Conservation (phyloP, 2,888 invertebrate species). For the Macrophya alboannulata region DNA sequence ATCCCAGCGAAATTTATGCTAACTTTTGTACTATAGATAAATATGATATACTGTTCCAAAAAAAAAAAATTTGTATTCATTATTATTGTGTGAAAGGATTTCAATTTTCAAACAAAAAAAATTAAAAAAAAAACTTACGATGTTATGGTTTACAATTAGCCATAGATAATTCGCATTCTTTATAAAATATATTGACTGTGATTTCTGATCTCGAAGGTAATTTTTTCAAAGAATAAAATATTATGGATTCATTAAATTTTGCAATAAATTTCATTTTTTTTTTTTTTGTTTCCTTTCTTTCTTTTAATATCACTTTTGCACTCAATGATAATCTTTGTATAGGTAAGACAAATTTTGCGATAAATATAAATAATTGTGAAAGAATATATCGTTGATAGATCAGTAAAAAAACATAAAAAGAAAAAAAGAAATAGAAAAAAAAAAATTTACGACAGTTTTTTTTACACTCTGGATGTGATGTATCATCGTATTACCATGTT, state of each 20-base stretch:
- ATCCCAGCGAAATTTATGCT: background rate
- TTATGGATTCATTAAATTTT: too few species aligned
- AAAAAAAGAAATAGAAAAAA: background rate
- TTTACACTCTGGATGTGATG: conserved; percentile 36
- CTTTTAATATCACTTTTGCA: background rate
- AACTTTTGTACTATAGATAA: conserved; percentile 9
- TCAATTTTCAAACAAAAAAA: too few species aligned
- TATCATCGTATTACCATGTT: conserved; percentile 7
- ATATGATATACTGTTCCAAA: background rate
- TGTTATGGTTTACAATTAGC: background rate
- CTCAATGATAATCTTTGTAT: background rate
- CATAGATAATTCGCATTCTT: too few species aligned
- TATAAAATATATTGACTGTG: background rate
- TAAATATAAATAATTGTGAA: too few species aligned
- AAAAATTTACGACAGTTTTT: background rate
- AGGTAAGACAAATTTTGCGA: background rate
- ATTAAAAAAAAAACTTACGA: too few species aligned
- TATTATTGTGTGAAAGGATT: background rate
- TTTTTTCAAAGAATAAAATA: too few species aligned
- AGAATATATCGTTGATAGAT: background rate
- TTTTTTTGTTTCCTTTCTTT: too few species aligned
- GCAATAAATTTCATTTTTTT: background rate
- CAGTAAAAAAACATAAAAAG: background rate
- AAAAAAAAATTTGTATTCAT: background rate
- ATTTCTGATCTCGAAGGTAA: too few species aligned